Conservation (phyloP, 2,113 vertebrate species). For the Leiothrix lutea region DNA sequence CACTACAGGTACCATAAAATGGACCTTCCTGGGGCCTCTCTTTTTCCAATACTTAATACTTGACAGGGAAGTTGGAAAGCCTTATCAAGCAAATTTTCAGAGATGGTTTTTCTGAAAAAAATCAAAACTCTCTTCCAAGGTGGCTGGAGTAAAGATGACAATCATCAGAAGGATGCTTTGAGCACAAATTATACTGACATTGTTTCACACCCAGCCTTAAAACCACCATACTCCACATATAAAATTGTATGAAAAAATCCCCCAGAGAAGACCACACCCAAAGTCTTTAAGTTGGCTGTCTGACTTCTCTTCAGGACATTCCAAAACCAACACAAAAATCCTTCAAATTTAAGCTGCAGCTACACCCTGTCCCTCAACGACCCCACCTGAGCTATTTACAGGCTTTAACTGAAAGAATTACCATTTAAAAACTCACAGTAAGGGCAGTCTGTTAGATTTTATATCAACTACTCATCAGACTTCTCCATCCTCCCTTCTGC, state of each 20-base stretch:
- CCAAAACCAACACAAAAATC: not conserved
- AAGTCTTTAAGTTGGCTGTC: not conserved
- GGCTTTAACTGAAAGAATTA: not conserved
- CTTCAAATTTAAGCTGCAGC: not conserved
- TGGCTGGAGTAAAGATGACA: not conserved
- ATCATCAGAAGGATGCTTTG: not conserved
- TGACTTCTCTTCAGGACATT: not conserved
- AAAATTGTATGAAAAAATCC: rapidly evolving
- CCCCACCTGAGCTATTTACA: not conserved
- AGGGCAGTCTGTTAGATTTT: not conserved
- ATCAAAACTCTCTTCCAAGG: not conserved
- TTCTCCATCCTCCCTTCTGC: not conserved
- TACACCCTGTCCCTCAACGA: not conserved
- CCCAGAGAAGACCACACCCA: rapidly evolving
- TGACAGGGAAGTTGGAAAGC: not conserved
- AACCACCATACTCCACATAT: rapidly evolving
- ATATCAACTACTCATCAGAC: not conserved
- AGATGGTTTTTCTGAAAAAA: rapidly evolving
- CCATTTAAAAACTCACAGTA: not conserved
- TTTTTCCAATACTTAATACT: not conserved
- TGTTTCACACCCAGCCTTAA: not conserved
- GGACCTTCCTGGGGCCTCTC: not conserved
- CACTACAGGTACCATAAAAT: not conserved
- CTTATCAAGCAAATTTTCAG: not conserved
- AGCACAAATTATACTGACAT: not conserved